Evolutionary conservation across 2,113 vertebrate genomes (phyloP).

Genomic region (Otis tarda): DNA sequence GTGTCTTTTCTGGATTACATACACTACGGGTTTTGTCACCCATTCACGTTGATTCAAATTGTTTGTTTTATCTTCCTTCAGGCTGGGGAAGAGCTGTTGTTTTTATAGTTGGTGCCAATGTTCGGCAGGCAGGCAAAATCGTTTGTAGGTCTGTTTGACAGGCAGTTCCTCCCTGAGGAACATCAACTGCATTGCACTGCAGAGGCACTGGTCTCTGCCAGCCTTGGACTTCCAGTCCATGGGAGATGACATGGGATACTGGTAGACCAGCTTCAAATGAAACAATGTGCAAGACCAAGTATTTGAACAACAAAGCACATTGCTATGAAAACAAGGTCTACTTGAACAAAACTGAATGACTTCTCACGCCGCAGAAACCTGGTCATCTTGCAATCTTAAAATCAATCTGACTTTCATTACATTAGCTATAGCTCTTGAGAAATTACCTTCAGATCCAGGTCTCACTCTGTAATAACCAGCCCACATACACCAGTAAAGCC

Average conservation of each 20-base stretch:
- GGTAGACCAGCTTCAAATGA: background rate
- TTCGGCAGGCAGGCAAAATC: conserved; percentile 36
- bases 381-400: conserved; percentile 19
- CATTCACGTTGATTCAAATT: background rate
- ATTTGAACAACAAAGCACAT: background rate
- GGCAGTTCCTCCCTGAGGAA: conserved; percentile 37
- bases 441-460: conserved; percentile 44
- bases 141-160: background rate
- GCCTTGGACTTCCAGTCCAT: background rate
- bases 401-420: conserved; percentile 54
- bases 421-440: conserved; percentile 38
- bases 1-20: background rate
- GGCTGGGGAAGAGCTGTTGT: background rate
- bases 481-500: conserved; percentile 27
- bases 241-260: background rate
- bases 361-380: conserved; percentile 34
- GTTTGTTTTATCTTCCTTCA: conserved; percentile 8
- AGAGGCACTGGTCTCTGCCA: conserved; percentile 15
- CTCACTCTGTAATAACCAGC: conserved; percentile 41
- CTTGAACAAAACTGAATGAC: conserved; percentile 27
- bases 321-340: conserved; percentile 17
- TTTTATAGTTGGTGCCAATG: conserved; percentile 14
- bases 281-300: background rate
- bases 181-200: background rate
- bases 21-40: background rate